phyloP scores from a whole-genome alignment of 2,113 vertebrate genomes.

The Perognathus longimembris region DNA sequence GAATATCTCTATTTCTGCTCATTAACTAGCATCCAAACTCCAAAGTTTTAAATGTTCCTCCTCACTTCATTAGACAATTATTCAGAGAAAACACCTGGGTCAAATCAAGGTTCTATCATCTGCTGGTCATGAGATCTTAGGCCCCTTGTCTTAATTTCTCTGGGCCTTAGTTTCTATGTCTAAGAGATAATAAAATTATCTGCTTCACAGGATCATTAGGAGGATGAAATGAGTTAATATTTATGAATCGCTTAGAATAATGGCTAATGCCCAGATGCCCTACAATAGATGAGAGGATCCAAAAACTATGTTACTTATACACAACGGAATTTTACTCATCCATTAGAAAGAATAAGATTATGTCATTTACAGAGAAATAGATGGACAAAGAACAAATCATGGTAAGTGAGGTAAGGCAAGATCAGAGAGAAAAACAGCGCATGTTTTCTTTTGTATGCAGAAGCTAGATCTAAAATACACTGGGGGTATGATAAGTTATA shows the following conservation, averaged over 20 bases:
- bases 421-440: too few relatives aligned
- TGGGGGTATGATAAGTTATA: too few relatives aligned
- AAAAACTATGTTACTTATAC: too few relatives aligned
- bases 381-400: too few relatives aligned
- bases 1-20: conserved; percentile 11
- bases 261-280: too few relatives aligned
- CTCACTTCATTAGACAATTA: neutral
- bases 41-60: neutral
- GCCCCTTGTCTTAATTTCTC: conserved; percentile 14
- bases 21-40: conserved; percentile 9
- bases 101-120: neutral
- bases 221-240: neutral
- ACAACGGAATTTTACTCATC: too few relatives aligned
- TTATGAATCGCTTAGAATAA: neutral
- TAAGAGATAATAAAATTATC: neutral
- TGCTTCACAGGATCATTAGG: neutral
- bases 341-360: too few relatives aligned
- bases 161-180: conserved; percentile 25
- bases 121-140: neutral
- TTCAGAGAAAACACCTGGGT: conserved; percentile 5
- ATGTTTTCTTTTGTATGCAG: too few relatives aligned
- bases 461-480: too few relatives aligned
- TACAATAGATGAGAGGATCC: too few relatives aligned
- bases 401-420: too few relatives aligned
- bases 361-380: too few relatives aligned